Conservation (phyloP, 23 tunicate genomes). For the Clavelina lepadiformis region DNA sequence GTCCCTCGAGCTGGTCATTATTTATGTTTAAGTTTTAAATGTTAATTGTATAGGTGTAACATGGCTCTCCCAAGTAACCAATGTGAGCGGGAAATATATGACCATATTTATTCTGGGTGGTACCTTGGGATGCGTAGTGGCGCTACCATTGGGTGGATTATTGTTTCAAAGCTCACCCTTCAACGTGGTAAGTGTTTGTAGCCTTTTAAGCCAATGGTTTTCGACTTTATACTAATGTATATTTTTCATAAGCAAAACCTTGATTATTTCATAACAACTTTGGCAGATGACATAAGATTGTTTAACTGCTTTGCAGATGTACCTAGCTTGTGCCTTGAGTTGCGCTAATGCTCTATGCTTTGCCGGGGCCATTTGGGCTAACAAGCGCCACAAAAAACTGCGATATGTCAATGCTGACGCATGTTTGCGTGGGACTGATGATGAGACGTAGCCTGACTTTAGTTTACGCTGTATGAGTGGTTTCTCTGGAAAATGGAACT, state of each 20-base stretch:
- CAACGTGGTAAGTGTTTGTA: constrained; percentile 14
- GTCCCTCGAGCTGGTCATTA: too few relatives aligned
- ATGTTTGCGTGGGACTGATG: too few relatives aligned
- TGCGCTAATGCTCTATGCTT: not conserved
- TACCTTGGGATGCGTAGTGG: constrained; percentile 1
- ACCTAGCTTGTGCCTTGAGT: not conserved
- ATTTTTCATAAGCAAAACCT: too few relatives aligned
- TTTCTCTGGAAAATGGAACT: too few relatives aligned
- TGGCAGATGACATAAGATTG: not conserved
- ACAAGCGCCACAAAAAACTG: not conserved
- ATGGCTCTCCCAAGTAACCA: constrained; percentile 25
- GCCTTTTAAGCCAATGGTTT: too few relatives aligned
- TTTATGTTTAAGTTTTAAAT: too few relatives aligned
- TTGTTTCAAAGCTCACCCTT: constrained; percentile 14
- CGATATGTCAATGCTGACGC: too few relatives aligned
- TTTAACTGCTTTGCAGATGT: not conserved
- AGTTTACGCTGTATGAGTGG: too few relatives aligned
- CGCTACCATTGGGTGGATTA: constrained; percentile 20
- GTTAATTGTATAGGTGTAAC: constrained; percentile 16
- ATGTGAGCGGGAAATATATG: constrained; percentile 26
- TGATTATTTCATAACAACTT: too few relatives aligned
- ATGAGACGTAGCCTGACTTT: too few relatives aligned
- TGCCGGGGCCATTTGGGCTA: not conserved
- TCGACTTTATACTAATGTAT: too few relatives aligned
- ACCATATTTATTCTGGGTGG: constrained; percentile 11